These are phyloP conservation scores for Ageneiosus marmoratus DNA, from an alignment of 2,113 vertebrate genomes.

Conservation along the genomic window DNA sequence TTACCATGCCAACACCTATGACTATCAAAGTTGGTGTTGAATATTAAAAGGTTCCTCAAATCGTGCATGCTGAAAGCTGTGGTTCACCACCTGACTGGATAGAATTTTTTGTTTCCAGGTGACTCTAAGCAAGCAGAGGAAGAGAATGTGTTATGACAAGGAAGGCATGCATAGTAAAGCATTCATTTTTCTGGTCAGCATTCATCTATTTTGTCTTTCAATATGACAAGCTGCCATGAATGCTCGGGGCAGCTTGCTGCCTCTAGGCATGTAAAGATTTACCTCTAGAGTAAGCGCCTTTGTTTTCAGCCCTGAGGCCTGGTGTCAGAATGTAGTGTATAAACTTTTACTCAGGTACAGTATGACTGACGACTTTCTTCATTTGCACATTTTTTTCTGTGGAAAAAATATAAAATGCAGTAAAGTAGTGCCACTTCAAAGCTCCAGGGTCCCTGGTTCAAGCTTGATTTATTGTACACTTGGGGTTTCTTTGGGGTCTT, in stretches of 20 bases:
- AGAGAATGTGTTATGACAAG: neutral
- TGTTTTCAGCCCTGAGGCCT: neutral
- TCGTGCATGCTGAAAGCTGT: neutral
- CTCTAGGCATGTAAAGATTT: neutral
- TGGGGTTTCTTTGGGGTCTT: neutral
- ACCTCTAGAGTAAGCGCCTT: neutral
- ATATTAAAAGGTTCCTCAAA: too few species aligned
- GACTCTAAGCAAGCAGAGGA: neutral
- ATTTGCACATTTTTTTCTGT: neutral
- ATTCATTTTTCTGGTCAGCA: neutral
- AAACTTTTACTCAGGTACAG: neutral
- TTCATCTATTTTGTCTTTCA: neutral
- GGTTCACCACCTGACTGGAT: neutral
- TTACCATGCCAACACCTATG: too few species aligned
- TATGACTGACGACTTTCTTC: neutral
- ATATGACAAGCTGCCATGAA: neutral
- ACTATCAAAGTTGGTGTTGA: too few species aligned
- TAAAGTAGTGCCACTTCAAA: neutral
- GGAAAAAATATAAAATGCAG: neutral
- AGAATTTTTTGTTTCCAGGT: neutral
- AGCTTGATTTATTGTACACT: neutral
- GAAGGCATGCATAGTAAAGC: neutral
- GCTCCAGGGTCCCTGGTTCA: neutral
- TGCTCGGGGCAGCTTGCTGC: neutral
- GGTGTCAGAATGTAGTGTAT: neutral